Conservation (phyloP, 2,113 vertebrate species). For the Aspiorhynchus laticeps region DNA sequence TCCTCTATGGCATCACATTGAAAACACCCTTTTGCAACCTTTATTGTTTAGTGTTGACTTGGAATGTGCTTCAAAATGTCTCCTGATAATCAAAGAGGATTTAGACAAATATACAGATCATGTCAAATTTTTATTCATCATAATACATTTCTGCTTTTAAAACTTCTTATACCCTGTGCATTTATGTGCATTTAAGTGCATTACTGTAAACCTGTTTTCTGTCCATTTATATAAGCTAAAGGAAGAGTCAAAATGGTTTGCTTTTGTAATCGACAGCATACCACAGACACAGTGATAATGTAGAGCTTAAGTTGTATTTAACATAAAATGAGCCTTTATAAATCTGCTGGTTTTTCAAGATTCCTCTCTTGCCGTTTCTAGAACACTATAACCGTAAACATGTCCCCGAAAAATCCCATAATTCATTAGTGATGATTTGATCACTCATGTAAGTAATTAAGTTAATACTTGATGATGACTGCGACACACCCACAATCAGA, state of each 20-base stretch:
- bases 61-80: background rate
- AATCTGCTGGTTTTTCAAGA: constrained; percentile 24
- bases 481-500: constrained; percentile 28
- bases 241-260: background rate
- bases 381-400: background rate
- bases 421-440: constrained; percentile 30
- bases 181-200: too few species aligned
- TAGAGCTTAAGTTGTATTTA: background rate
- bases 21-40: too few species aligned
- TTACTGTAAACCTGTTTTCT: background rate
- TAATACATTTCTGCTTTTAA: background rate
- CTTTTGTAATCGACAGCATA: background rate
- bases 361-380: constrained; percentile 1
- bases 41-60: too few species aligned
- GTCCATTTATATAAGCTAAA: background rate
- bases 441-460: constrained; percentile 28
- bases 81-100: background rate
- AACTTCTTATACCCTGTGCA: background rate
- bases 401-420: background rate
- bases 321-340: background rate
- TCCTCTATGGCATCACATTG: too few species aligned
- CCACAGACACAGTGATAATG: background rate
- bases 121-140: background rate
- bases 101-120: background rate
- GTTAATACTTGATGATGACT: constrained; percentile 34